These are phyloP conservation scores for Onychostruthus taczanowskii DNA, from an alignment of 2,113 vertebrate species.

Conservation along the genomic window DNA sequence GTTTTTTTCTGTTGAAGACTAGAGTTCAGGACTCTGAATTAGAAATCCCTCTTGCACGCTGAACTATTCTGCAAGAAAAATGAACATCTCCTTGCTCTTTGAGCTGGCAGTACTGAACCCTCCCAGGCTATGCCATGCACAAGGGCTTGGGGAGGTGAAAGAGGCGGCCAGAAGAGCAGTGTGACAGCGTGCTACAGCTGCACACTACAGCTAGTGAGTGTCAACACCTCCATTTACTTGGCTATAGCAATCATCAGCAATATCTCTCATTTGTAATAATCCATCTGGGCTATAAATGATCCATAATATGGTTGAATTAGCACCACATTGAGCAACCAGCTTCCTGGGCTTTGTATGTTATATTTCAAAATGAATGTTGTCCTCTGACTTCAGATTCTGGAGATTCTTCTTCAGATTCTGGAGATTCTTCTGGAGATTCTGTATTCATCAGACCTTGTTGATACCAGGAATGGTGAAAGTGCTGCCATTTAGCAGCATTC, in stretches of 20 bases:
- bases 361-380: background rate
- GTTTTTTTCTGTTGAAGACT: background rate
- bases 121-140: background rate
- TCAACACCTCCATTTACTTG: background rate
- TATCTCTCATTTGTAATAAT: conserved; percentile 1
- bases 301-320: background rate
- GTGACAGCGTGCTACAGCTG: background rate
- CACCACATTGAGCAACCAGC: background rate
- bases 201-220: background rate
- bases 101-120: background rate
- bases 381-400: background rate
- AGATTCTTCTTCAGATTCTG: too few species aligned
- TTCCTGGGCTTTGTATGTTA: background rate
- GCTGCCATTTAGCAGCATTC: background rate
- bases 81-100: background rate
- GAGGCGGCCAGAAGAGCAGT: background rate
- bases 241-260: background rate
- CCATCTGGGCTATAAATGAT: background rate
- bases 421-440: background rate
- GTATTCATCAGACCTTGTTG: background rate
- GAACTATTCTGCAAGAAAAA: background rate
- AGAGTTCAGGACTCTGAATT: background rate
- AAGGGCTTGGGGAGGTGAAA: background rate
- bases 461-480: background rate
- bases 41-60: background rate